Percentiles rank a stretch among this genome's conserved stretches.
Conservation (phyloP, 2,113 vertebrate species). For the Alouatta palliata region DNA sequence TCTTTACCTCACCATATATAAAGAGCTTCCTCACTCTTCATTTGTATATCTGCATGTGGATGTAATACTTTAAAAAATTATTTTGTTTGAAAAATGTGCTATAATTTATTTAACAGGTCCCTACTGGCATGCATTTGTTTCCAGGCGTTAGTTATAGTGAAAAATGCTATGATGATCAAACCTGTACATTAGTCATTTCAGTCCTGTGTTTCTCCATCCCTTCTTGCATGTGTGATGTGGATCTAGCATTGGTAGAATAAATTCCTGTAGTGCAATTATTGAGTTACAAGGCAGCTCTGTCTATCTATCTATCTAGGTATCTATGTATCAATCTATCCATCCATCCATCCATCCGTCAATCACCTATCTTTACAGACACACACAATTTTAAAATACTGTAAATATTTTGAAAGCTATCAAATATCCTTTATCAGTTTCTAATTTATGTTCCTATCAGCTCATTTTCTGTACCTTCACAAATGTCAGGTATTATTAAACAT, state of each 20-base stretch:
- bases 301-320: not conserved
- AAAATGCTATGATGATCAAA: not conserved
- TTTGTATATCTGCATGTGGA: not conserved
- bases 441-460: not conserved
- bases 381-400: not conserved
- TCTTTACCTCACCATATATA: not conserved
- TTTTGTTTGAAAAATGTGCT: not conserved
- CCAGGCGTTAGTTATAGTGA: not conserved
- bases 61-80: not conserved
- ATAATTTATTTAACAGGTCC: not conserved
- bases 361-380: not conserved
- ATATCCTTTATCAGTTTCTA: not conserved
- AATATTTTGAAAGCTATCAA: not conserved
- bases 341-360: not conserved
- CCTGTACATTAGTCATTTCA: not conserved
- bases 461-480: not conserved
- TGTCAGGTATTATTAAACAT: not conserved
- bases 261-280: not conserved
- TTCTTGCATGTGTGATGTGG: not conserved
- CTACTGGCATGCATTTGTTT: not conserved
- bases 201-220: not conserved
- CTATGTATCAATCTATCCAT: no score
- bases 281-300: not conserved
- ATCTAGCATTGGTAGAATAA: not conserved
- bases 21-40: not conserved